A percentile compares a stretch with the other conserved stretches of the same genome.
phyloP scores from a whole-genome alignment of 1,140 invertebrate species.

The Triops longicaudatus region DNA sequence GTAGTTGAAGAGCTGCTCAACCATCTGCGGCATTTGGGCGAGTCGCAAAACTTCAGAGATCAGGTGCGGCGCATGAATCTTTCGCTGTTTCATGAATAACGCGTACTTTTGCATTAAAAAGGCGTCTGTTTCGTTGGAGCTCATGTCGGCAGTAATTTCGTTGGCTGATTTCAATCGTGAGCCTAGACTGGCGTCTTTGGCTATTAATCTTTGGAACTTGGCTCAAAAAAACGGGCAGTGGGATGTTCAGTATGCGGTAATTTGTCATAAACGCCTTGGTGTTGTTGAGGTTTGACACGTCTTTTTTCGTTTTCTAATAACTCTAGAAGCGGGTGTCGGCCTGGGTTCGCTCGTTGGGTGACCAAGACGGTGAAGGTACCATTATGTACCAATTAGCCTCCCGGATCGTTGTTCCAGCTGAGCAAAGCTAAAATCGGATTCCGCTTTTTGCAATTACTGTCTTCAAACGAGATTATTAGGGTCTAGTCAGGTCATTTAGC shows the following conservation, averaged over 20 bases:
- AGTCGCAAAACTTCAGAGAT: conserved; percentile 35
- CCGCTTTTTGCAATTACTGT: neutral
- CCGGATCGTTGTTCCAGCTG: neutral
- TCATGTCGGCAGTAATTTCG: conserved; percentile 37
- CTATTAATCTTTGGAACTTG: conserved; percentile 68
- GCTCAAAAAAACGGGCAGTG: conserved; percentile 51
- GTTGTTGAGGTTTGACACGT: neutral
- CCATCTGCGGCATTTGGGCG: conserved; percentile 48
- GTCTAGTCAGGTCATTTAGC: neutral
- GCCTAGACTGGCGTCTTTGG: conserved; percentile 51
- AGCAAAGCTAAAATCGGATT: neutral
- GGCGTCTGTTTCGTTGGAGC: conserved; percentile 57
- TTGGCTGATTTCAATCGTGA: conserved; percentile 32
- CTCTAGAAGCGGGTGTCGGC: neutral
- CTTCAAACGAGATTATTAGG: neutral
- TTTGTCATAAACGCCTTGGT: neutral
- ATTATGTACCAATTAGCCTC: neutral
- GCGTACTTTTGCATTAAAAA: conserved; percentile 37
- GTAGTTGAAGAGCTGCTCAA: conserved; percentile 67
- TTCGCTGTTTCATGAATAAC: conserved; percentile 23
- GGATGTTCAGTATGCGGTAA: conserved; percentile 46
- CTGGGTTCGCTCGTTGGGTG: neutral
- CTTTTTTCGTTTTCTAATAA: neutral
- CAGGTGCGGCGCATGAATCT: conserved; percentile 33
- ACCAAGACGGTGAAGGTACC: neutral